Evolutionary conservation across 2,888 invertebrate species (phyloP), one percentile per base, ranked within the genome.

Genomic region (Nasonia oneida): DNA sequence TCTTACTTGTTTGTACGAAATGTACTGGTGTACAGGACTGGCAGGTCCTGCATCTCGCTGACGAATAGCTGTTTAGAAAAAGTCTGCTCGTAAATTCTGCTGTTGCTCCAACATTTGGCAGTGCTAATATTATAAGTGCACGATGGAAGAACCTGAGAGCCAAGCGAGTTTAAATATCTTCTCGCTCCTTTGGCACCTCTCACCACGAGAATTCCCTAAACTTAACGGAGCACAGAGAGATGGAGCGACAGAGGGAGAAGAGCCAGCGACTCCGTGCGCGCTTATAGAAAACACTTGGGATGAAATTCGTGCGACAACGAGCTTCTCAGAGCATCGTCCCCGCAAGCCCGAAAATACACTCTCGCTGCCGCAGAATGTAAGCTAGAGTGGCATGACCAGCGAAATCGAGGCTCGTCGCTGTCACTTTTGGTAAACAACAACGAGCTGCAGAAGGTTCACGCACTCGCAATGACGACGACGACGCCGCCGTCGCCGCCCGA

Each of bases 401-500:
- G 75, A 86, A 87, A 80, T 85, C 86, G 53, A 37, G 80, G 15
- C 61, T 61, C 82, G 88, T 86, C 88, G 89, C 91, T 92, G 92
- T 91, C 91, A 92, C 90, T 90, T 90, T 90, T 91, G 89, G 90
- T 91, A 91, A 91, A 83, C 83, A 83, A 83, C 53, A n/a, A 8
- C n/a, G 57, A 61, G n/a, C 57, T 8, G 8, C 18, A 53, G 53
- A 10, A 15, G 77, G 78, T 71, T 73, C 33, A 47, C 37, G 61
- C 90, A 74, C 87, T 89, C 85, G n/a, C 23, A 15, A 67, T 76
- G 76, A 37, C 57, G 47, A 73, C 33, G 14, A 75, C 23, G 50
- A 74, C 50, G 39, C 70, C 76, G 67, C 15, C 77, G 33, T 18
- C 74, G 57, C 74, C 47, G 23, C n/a, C 37, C 50, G 53, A 76